Percentiles rank a stretch among this genome's conserved stretches.
Conservation (phyloP, 2,888 invertebrate genomes). For the Acleris laterana region DNA sequence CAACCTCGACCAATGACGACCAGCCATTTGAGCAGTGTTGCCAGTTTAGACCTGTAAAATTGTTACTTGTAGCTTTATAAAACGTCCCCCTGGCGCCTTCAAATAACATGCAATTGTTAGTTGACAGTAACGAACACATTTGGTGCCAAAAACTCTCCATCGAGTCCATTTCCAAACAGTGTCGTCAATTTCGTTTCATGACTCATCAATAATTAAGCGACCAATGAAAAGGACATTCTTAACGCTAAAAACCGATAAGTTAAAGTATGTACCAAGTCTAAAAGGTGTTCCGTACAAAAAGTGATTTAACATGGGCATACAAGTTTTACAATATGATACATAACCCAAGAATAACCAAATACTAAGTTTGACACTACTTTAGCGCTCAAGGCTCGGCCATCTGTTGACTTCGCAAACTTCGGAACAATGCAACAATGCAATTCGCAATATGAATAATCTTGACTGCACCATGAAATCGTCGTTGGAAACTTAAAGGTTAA, state of each 20-base stretch:
- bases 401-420: no score
- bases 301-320: background rate
- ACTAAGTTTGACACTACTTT: background rate
- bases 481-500: background rate
- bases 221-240: constrained; percentile 56
- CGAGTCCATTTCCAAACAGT: constrained; percentile 5
- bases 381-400: no score
- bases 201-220: constrained; percentile 41
- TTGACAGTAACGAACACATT: no score
- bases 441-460: constrained; percentile 19
- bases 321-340: no score
- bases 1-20: no score
- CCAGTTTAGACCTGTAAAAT: no score
- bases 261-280: background rate
- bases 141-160: no score
- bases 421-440: constrained; percentile 6
- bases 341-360: no score
- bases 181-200: constrained; percentile 33
- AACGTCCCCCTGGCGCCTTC: no score
- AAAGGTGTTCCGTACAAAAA: constrained; percentile 11
- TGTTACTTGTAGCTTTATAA: no score
- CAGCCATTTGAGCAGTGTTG: no score
- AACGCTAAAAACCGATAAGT: constrained; percentile 47
- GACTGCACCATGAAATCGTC: constrained; percentile 5
- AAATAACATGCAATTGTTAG: no score